These are phyloP conservation scores for Enteromius anoplus DNA, from an alignment of 2,797 vertebrate species.

Conservation along the genomic window DNA sequence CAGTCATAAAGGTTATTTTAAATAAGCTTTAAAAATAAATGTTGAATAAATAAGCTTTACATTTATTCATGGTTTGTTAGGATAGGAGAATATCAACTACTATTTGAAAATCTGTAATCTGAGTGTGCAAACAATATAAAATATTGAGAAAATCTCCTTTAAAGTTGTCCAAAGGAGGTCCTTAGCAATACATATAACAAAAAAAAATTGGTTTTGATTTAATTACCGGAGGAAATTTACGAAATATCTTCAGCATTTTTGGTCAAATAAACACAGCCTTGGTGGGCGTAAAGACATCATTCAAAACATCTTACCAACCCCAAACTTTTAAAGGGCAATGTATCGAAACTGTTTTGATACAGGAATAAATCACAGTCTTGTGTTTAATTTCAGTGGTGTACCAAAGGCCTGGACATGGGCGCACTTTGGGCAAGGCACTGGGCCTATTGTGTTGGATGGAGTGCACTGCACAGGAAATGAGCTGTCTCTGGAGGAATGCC, in stretches of 20 bases:
- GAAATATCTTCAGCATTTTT: not conserved
- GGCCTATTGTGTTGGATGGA: conserved; percentile 82
- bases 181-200: no score
- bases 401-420: conserved; percentile 80
- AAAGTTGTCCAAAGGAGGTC: no score
- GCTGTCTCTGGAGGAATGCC: conserved; percentile 85
- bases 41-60: no score
- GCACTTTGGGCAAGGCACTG: conserved; percentile 79
- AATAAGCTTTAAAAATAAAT: no score
- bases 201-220: no score
- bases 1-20: no score
- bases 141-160: no score
- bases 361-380: not conserved
- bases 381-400: conserved; percentile 72
- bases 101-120: no score
- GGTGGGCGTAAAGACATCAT: not conserved
- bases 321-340: not conserved
- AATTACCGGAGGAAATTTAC: no score
- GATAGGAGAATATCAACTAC: no score
- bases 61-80: no score
- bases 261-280: not conserved
- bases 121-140: no score
- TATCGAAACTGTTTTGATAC: not conserved
- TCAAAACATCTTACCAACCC: not conserved
- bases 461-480: conserved; percentile 88